Conservation (phyloP, 2,113 vertebrate genomes). For the Amazona vittata region DNA sequence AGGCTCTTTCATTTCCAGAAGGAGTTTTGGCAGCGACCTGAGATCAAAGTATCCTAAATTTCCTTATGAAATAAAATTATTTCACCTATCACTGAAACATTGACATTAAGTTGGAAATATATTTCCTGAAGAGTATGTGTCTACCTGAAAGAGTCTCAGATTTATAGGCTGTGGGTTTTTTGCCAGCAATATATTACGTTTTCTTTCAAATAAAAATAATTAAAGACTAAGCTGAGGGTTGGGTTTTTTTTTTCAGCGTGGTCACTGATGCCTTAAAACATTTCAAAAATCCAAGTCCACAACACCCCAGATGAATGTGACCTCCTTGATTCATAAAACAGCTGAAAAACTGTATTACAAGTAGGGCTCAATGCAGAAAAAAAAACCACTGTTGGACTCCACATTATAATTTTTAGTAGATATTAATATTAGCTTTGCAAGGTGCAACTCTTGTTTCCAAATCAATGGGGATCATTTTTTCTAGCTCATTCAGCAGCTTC, state of each 20-base stretch:
- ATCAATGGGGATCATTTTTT: neutral
- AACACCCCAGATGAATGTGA: neutral
- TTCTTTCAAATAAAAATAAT: constrained; percentile 5
- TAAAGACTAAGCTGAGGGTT: neutral
- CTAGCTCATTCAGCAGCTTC: neutral
- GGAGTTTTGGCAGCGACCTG: neutral
- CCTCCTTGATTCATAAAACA: neutral
- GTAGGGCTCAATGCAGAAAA: neutral
- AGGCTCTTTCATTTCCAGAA: constrained; percentile 15
- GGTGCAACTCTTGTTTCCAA: neutral
- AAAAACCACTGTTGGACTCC: neutral
- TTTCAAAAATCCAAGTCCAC: neutral
- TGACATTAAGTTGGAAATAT: neutral
- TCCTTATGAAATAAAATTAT: constrained; percentile 44
- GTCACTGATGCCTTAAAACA: neutral
- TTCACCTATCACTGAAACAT: neutral
- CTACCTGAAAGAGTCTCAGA: neutral
- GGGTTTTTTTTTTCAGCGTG: neutral
- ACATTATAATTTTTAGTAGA: fast-evolving
- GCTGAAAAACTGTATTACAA: neutral
- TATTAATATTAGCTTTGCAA: neutral
- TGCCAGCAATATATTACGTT: neutral
- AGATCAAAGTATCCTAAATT: constrained; percentile 29
- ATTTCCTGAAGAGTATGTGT: neutral
- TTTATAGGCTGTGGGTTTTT: neutral